Conservation (phyloP, 2,113 vertebrate species). For the Corythoichthys haematopterus region DNA sequence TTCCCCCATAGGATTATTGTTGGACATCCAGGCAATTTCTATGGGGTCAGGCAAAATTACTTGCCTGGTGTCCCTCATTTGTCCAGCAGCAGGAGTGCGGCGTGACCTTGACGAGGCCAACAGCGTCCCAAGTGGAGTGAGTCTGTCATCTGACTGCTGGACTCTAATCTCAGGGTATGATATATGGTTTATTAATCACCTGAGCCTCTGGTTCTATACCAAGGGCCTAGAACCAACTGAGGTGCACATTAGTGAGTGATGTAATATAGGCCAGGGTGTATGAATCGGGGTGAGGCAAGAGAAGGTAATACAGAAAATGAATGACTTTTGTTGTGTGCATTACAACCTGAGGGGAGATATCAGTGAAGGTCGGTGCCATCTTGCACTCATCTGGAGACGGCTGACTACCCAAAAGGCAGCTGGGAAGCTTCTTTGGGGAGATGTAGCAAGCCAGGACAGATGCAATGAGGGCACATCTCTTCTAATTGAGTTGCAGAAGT, state of each 20-base stretch:
- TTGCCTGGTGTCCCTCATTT: conserved; percentile 31
- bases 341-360: conserved; percentile 19
- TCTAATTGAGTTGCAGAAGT: conserved; percentile 29
- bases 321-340: conserved; percentile 14
- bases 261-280: conserved; percentile 25
- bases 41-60: conserved; percentile 26
- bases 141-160: conserved; percentile 6
- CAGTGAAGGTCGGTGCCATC: conserved; percentile 20
- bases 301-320: conserved; percentile 25
- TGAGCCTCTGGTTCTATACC: conserved; percentile 21
- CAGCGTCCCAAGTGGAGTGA: conserved; percentile 4
- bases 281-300: conserved; percentile 12
- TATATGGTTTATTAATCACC: conserved; percentile 39
- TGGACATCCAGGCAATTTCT: conserved; percentile 22
- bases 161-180: conserved; percentile 1
- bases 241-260: conserved; percentile 20
- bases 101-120: conserved; percentile 26
- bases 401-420: conserved; percentile 35
- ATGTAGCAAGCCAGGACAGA: conserved; percentile 29
- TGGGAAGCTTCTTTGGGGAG: conserved; percentile 30
- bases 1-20: conserved; percentile 27
- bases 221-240: conserved; percentile 7
- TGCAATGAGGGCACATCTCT: conserved; percentile 35
- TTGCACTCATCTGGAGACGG: conserved; percentile 8
- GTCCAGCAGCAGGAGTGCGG: conserved; percentile 28